A percentile compares a stretch with the other conserved stretches of the same genome.
phyloP scores from a whole-genome alignment of 2,888 invertebrate genomes.

The Spicauda simplicius region DNA sequence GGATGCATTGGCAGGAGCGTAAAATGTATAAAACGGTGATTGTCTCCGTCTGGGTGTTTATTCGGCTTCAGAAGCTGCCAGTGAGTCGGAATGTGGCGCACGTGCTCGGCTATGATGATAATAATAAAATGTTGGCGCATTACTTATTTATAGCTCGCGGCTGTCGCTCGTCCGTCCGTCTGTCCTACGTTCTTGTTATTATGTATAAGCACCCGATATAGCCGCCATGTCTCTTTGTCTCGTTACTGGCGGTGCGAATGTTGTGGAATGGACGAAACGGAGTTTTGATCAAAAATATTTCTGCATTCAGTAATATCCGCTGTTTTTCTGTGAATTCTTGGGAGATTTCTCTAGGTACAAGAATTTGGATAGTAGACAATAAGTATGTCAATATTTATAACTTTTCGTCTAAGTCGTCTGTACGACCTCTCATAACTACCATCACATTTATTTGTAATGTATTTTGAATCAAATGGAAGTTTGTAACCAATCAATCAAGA shows the following conservation, averaged over 20 bases:
- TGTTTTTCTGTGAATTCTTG: not conserved
- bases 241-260: constrained; percentile 50
- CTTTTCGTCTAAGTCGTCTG: too few species aligned
- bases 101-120: constrained; percentile 80
- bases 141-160: constrained; percentile 84
- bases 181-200: constrained; percentile 58
- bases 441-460: too few species aligned
- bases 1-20: constrained; percentile 26
- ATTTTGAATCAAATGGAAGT: too few species aligned
- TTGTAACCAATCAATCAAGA: too few species aligned
- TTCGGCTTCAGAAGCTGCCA: constrained; percentile 56
- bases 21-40: constrained; percentile 36
- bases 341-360: not conserved
- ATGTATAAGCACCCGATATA: constrained; percentile 57
- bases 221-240: constrained; percentile 60
- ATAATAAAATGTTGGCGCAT: constrained; percentile 85
- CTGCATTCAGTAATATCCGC: not conserved
- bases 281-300: constrained; percentile 19
- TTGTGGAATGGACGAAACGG: constrained; percentile 38
- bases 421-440: too few species aligned
- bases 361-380: too few species aligned
- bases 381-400: too few species aligned
- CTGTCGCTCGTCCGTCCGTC: constrained; percentile 82
- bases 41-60: constrained; percentile 41
- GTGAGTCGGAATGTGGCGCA: constrained; percentile 77